phyloP scores from a whole-genome alignment of 2,113 vertebrate genomes.

The Ochotona princeps region DNA sequence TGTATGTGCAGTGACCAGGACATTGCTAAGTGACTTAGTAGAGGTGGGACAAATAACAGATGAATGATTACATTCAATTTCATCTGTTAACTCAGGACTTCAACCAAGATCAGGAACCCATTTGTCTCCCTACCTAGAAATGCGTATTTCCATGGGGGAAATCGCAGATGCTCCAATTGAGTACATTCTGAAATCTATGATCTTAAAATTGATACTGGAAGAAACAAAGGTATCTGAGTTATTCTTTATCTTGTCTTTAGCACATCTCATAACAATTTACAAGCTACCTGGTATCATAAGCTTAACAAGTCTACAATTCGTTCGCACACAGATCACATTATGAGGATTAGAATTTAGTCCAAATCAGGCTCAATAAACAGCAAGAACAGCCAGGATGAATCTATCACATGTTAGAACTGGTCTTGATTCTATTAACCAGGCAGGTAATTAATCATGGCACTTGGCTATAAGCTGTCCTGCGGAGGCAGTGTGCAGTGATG shows the following conservation, averaged over 20 bases:
- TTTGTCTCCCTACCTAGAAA: constrained; percentile 12
- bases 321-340: constrained; percentile 11
- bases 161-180: neutral
- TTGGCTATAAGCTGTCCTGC: constrained; percentile 7
- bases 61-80: neutral
- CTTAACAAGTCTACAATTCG: neutral
- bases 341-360: neutral
- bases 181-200: neutral
- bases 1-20: neutral
- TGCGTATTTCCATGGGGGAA: neutral
- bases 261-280: neutral
- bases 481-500: neutral
- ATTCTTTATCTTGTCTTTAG: neutral
- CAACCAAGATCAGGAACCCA: neutral
- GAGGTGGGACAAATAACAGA: neutral
- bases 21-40: neutral
- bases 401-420: neutral
- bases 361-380: neutral
- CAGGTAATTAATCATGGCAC: neutral
- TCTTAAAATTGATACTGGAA: neutral
- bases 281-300: neutral
- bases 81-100: neutral
- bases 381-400: neutral
- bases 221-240: neutral
- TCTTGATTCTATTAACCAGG: constrained; percentile 3